Conservation (phyloP, 2,113 vertebrate species). For the Saguinus midas region DNA sequence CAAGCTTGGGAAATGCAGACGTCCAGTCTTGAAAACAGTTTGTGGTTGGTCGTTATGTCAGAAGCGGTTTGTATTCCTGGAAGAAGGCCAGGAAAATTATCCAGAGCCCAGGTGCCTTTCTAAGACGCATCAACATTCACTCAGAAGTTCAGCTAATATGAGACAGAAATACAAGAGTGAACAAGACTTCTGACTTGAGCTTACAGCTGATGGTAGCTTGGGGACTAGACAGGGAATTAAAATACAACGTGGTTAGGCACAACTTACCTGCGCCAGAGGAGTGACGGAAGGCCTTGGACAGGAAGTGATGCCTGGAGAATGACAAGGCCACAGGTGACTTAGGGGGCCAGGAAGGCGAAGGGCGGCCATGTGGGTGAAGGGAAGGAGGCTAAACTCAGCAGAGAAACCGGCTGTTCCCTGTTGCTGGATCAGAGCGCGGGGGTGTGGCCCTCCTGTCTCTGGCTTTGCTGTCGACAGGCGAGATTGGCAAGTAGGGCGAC, state of each 20-base stretch:
- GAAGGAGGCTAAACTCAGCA: not conserved
- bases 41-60: not conserved
- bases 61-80: not conserved
- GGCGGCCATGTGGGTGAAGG: not conserved
- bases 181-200: not conserved
- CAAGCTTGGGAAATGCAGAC: not conserved
- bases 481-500: not conserved
- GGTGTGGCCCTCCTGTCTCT: not conserved
- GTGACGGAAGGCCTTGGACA: not conserved
- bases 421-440: not conserved
- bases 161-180: not conserved
- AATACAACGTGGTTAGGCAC: not conserved
- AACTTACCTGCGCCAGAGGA: not conserved
- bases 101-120: not conserved
- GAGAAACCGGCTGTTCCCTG: fast-evolving
- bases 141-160: not conserved
- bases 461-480: not conserved
- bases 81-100: not conserved
- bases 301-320: not conserved
- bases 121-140: not conserved
- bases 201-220: not conserved
- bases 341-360: not conserved
- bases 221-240: not conserved
- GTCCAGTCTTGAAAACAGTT: not conserved
- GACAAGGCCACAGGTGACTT: not conserved